Base-by-base conservation (phyloP, 2,888 invertebrate genomes). In the Phaonia tiefii region DNA sequence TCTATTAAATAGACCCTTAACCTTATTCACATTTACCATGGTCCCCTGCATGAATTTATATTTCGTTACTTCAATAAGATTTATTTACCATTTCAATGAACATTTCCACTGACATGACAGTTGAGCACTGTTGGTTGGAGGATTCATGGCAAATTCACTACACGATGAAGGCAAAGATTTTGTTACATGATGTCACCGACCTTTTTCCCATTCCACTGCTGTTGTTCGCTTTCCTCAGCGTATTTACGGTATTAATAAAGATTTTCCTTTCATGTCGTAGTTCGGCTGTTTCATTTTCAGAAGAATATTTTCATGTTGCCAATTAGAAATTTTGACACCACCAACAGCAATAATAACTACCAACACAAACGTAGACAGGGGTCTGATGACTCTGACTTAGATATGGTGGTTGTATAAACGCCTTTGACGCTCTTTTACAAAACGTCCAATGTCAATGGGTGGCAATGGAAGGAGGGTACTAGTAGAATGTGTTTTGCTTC, bases 321-420 rank as follows among this genome's bases (percentile, higher is more conserved):
- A 88, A 88, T 88, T 88, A 88, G 85, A 88, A 85, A 85, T 86
- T 86, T 86, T 89, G 87, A 88, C 89, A 88, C 86, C 84, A 84
- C 83, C 71, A 69, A 74, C 78, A 73, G 54, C 67, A 75, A 80
- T 74, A 77, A 79, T 65, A 79, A 79, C 63, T 56, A 66, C 73
- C 69, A 79, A 20, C 51, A 74, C 66, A 49, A 63, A 56, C 70
- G 63, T 42, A 58, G 39, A 60, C 76, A 73, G 37, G 25, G 11
- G 37, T 20, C 37, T 46, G 54, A 54, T 20, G n/a, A 44, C 17
- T 46, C 15, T 4, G 25, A 22, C 60, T 39, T 56, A 42, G 25
- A 75, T 1, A 44, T n/a, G n/a, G n/a, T n/a, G n/a, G n/a, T 51
- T 63, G 51, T 70, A 65, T n/a, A 49, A 60, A 83, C 83, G 76